Evolutionary conservation across 2,797 vertebrate genomes (phyloP), one percentile per base, ranked within the genome.

Genomic region (Todus mexicanus): DNA sequence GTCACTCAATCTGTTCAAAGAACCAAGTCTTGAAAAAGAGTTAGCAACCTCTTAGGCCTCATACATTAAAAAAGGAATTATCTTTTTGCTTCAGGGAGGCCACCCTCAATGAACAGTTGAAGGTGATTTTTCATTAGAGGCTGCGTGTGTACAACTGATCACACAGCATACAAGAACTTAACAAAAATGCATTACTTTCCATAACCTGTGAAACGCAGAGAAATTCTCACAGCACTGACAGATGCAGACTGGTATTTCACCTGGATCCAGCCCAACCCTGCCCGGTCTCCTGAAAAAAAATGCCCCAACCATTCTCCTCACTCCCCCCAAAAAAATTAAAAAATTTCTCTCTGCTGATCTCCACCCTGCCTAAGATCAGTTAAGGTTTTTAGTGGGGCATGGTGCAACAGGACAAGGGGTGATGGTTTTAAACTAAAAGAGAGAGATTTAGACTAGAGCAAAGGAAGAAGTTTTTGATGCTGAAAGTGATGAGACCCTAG

Each of bases 141-240:
- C 25, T 18, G 6, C 38, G 42, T 56, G 29, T 1, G 3, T 31
- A 33, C 27, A 51, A 16, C 29, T 11, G 21, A 22, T 29, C 6
- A 19, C 12, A 18, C 0, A 0, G 23, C 1, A 3, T 15, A 27
- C 42, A 42, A 72, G 15, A 71, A 51, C 23, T 43, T 54, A 37
- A 35, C 13, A 77, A 57, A 75, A 75, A 10, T 12, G 6, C 11
- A 4, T 33, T 12, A 82, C 10, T 12, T 50, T 35, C 37, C 35
- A 27, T 26, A 50, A 45, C 42, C 40, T 37, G 11, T 64, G 51
- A 79, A 70, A 59, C 40, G 15, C 5, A 1, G 20, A 70, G 20
- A 21, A 26, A n/a, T 15, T 64, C 29, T 35, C 20, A 27, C 22
- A 43, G 10, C 8, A 21, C 38, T 25, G 19, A 17, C 12, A 31